A percentile compares a stretch with the other conserved stretches of the same genome.
Evolutionary conservation across 2,113 vertebrate species (phyloP).

Genomic region (Dicrurus megarhynchus): DNA sequence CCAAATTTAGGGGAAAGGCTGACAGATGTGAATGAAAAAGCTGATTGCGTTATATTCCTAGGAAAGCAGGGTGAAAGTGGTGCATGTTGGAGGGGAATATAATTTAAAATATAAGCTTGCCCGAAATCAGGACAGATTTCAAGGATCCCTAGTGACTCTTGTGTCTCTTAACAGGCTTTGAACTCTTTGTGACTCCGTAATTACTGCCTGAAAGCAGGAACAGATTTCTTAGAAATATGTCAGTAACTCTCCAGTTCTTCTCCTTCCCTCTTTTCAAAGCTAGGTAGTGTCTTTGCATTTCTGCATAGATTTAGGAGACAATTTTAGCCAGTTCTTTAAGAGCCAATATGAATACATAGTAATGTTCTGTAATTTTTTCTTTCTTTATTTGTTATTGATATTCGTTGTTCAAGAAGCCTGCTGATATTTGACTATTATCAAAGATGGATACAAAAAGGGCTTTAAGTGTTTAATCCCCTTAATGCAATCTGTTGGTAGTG

Average conservation of each 20-base stretch:
- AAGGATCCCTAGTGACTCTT: conserved; percentile 13
- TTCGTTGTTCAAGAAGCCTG: not conserved
- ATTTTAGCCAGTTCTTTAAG: not conserved
- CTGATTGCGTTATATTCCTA: not conserved
- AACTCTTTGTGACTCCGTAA: conserved; percentile 38
- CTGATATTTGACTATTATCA: not conserved
- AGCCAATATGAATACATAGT: not conserved
- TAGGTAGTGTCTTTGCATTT: not conserved
- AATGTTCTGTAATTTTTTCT: not conserved
- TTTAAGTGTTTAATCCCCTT: not conserved
- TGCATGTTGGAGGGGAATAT: not conserved
- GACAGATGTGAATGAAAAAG: not conserved
- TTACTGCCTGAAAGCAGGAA: conserved; percentile 43
- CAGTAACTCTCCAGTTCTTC: not conserved
- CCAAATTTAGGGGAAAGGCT: not conserved
- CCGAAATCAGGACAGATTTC: not conserved
- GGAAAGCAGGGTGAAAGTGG: not conserved
- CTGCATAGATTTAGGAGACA: not conserved
- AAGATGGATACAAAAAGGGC: not conserved
- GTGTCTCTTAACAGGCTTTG: conserved; percentile 29
- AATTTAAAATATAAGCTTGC: not conserved
- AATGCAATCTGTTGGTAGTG: not conserved
- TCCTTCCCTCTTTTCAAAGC: not conserved
- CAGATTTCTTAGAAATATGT: not conserved
- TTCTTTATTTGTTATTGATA: not conserved